These are phyloP conservation scores for Myanophis thanlyinensis DNA, from an alignment of 2,113 vertebrate genomes.

Conservation along the genomic window DNA sequence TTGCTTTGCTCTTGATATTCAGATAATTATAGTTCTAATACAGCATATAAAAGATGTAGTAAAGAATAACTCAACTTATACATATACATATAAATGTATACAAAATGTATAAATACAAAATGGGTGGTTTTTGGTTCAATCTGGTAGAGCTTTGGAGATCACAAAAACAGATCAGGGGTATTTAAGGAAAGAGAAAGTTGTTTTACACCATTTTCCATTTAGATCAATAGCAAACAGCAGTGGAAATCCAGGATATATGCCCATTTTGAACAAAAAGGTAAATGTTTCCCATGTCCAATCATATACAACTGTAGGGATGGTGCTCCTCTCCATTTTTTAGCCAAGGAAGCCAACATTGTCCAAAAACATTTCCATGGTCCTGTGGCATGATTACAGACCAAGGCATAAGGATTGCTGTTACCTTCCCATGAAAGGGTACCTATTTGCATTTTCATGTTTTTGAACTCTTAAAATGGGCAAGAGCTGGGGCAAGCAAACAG, in stretches of 20 bases:
- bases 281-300: not conserved
- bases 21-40: not conserved
- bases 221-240: not conserved
- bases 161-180: not conserved
- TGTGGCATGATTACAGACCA: not conserved
- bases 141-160: not conserved
- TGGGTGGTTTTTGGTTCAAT: not conserved
- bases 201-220: not conserved
- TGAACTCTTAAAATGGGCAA: not conserved
- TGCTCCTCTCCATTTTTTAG: not conserved
- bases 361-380: not conserved
- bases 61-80: not conserved
- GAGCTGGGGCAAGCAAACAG: not conserved
- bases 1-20: not conserved
- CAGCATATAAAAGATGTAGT: not conserved
- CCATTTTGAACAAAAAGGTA: not conserved
- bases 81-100: accelerated
- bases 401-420: not conserved
- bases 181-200: not conserved
- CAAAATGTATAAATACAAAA: not conserved
- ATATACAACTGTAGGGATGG: not conserved
- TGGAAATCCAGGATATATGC: not conserved
- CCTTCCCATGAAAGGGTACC: not conserved
- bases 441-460: not conserved
- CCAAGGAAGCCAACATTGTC: not conserved